Conservation (phyloP, 2,888 invertebrate species). For the Chrysomela aeneicollis region DNA sequence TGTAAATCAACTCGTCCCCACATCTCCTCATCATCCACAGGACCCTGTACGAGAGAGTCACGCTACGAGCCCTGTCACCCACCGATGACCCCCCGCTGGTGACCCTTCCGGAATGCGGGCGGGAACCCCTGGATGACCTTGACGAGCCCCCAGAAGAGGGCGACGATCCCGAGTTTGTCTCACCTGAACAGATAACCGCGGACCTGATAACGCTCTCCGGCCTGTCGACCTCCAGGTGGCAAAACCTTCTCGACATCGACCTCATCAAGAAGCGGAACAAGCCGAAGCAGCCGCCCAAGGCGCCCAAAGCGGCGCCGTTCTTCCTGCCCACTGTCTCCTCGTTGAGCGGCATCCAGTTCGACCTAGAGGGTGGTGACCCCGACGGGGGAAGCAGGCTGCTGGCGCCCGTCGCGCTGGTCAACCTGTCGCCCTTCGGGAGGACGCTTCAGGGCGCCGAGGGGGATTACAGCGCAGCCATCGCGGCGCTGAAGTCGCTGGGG, state of each 20-base stretch:
- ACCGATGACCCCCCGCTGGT: slow-evolving; percentile 65
- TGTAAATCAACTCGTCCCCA: no score
- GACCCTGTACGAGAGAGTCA: slow-evolving; percentile 81
- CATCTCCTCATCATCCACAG: slow-evolving; percentile 58
- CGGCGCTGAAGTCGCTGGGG: slow-evolving; percentile 72
- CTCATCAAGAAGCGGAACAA: slow-evolving; percentile 88
- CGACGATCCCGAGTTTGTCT: slow-evolving; percentile 66
- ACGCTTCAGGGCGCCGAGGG: slow-evolving; percentile 64
- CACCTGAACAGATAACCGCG: slow-evolving; percentile 77
- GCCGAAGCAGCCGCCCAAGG: slow-evolving; percentile 83
- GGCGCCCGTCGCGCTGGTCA: slow-evolving; percentile 68
- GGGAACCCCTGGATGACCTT: slow-evolving; percentile 23
- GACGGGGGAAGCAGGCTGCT: slow-evolving; percentile 64
- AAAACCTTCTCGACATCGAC: slow-evolving; percentile 70
- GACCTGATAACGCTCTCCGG: slow-evolving; percentile 87
- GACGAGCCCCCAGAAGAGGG: slow-evolving; percentile 56
- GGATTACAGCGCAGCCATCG: slow-evolving; percentile 68
- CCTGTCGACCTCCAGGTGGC: slow-evolving; percentile 88
- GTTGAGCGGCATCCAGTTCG: slow-evolving; percentile 83
- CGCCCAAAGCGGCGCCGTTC: slow-evolving; percentile 91
- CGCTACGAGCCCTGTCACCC: slow-evolving; percentile 75
- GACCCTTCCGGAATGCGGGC: slow-evolving; percentile 61
- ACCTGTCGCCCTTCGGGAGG: slow-evolving; percentile 75
- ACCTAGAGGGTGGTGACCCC: slow-evolving; percentile 62
- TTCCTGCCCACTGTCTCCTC: slow-evolving; percentile 92